phyloP scores from a whole-genome alignment of 1,140 invertebrate species.

The Heliothis virescens region DNA sequence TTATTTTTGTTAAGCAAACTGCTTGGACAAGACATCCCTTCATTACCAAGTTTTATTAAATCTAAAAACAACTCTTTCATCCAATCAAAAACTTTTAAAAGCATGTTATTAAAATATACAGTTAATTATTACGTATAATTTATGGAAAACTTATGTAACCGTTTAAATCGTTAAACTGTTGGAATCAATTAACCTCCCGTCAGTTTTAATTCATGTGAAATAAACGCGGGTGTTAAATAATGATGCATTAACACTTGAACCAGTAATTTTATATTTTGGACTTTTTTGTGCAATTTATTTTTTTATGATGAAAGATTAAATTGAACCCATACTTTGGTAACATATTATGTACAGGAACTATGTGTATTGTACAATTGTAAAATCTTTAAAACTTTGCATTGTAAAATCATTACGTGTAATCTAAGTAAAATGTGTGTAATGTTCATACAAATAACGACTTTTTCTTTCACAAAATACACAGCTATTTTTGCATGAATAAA shows the following conservation, averaged over 20 bases:
- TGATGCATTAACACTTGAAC: conserved; percentile 18
- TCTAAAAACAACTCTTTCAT: background rate
- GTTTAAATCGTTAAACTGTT: background rate
- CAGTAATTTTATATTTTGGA: conserved; percentile 8
- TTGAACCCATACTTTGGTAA: background rate
- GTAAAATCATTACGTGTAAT: no score
- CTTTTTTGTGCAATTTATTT: background rate
- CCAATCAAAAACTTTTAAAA: no score
- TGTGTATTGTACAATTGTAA: no score
- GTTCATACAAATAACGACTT: no score
- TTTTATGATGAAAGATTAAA: background rate
- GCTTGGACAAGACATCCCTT: background rate
- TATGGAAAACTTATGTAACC: background rate
- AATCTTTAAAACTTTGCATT: no score
- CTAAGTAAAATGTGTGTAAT: no score
- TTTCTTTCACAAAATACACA: background rate
- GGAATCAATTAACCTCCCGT: conserved; percentile 26
- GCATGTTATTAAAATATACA: no score
- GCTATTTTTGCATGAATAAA: conserved; percentile 40
- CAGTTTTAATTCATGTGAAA: conserved; percentile 26
- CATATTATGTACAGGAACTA: no score
- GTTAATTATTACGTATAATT: background rate
- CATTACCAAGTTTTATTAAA: background rate
- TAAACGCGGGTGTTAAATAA: conserved; percentile 18
- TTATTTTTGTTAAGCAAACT: conserved; percentile 28